phyloP scores from a whole-genome alignment of 2,113 vertebrate genomes.

The Sphaerodactylus townsendi region DNA sequence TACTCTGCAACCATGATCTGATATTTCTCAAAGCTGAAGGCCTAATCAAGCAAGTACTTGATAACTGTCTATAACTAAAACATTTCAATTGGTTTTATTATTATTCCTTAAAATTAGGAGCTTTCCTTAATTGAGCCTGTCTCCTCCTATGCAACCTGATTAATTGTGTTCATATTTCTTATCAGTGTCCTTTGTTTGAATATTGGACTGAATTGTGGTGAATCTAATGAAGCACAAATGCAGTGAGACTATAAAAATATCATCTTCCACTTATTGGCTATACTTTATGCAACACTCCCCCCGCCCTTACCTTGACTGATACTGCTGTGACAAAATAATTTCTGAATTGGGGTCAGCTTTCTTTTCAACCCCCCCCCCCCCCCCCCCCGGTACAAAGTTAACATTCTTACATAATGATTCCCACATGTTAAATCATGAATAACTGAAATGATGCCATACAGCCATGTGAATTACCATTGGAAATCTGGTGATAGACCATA shows the following conservation, averaged over 20 bases:
- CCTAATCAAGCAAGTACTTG: background rate
- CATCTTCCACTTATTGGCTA: slow-evolving; percentile 37
- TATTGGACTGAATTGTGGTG: slow-evolving; percentile 22
- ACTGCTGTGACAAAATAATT: background rate
- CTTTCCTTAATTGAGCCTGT: slow-evolving; percentile 38
- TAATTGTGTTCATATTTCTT: slow-evolving; percentile 19
- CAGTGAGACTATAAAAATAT: slow-evolving; percentile 49
- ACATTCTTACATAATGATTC: background rate
- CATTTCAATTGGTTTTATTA: background rate
- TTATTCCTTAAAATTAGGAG: background rate
- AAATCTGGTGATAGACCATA: too few species aligned
- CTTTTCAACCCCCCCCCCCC: too few species aligned
- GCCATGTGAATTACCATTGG: too few species aligned
- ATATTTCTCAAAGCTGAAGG: background rate
- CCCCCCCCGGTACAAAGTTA: background rate
- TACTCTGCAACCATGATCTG: background rate
- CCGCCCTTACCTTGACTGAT: background rate
- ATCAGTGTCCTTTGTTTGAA: slow-evolving; percentile 8
- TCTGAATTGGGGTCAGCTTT: slow-evolving; percentile 8
- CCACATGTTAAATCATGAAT: background rate
- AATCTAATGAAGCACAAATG: slow-evolving; percentile 59
- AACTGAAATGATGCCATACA: background rate
- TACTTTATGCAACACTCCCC: slow-evolving; percentile 35
- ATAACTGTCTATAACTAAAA: background rate
- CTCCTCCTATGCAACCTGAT: slow-evolving; percentile 22